A percentile compares a stretch with the other conserved stretches of the same genome.
Conservation (phyloP, 2,797 vertebrate species). For the Falco biarmicus region DNA sequence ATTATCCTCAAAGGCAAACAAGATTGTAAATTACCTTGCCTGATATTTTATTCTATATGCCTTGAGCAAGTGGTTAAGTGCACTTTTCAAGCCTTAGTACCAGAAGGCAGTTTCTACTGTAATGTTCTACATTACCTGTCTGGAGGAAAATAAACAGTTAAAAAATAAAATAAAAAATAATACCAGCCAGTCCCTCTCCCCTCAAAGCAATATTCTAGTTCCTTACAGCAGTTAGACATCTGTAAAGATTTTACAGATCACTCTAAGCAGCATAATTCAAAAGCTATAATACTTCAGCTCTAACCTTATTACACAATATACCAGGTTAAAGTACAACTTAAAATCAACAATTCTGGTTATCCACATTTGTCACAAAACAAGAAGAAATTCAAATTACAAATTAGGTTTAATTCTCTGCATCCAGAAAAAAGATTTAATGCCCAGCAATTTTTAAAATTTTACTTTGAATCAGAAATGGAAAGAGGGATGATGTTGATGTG, state of each 20-base stretch:
- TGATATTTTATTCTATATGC: conserved; percentile 69
- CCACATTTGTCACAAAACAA: neutral
- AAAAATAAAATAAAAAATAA: neutral
- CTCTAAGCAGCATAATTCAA: neutral
- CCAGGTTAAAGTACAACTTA: neutral
- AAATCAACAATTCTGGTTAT: conserved; percentile 13
- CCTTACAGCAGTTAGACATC: conserved; percentile 19
- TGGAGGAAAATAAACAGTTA: conserved; percentile 39
- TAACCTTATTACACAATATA: neutral
- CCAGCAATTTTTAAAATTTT: neutral
- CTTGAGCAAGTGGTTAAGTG: conserved; percentile 74
- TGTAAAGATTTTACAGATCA: conserved; percentile 57
- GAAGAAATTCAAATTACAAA: neutral
- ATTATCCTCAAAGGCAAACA: conserved; percentile 72
- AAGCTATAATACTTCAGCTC: neutral
- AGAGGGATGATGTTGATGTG: neutral
- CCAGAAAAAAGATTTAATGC: neutral
- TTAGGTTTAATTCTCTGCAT: neutral
- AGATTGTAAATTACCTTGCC: conserved; percentile 64
- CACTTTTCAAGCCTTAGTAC: conserved; percentile 68
- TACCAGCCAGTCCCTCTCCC: neutral
- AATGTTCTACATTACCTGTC: conserved; percentile 44
- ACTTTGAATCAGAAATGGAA: neutral
- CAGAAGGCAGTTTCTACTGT: conserved; percentile 48
- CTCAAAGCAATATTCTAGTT: neutral